Percentiles rank a stretch among this genome's conserved stretches.
Conservation (phyloP, 2,797 vertebrate species). For the Halcyon leucocephala region DNA sequence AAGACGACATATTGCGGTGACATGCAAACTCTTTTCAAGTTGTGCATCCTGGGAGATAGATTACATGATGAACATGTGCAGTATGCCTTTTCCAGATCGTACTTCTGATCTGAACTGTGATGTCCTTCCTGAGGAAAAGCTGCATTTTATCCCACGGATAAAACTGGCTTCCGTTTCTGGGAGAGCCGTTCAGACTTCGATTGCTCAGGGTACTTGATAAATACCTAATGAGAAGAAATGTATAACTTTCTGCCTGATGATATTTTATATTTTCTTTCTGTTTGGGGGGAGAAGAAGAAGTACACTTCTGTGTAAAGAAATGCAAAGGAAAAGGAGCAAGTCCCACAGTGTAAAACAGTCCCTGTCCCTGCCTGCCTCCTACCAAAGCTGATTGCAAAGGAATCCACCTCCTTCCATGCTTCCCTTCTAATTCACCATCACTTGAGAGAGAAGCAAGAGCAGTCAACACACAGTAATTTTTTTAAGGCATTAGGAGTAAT, state of each 20-base stretch:
- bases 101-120: background rate
- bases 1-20: constrained; percentile 5
- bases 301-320: background rate
- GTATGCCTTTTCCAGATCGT: background rate
- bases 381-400: background rate
- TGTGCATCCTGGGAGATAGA: constrained; percentile 49
- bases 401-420: background rate
- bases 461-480: constrained; percentile 32
- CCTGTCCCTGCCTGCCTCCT: background rate
- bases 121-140: constrained; percentile 19
- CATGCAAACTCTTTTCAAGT: constrained; percentile 52
- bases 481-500: constrained; percentile 43
- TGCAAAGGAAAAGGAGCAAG: background rate
- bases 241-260: background rate
- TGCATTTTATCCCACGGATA: background rate
- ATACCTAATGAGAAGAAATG: background rate
- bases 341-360: background rate
- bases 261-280: background rate
- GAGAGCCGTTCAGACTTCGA: background rate
- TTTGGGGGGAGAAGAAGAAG: background rate
- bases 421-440: background rate
- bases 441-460: constrained; percentile 1
- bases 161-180: background rate
- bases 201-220: background rate
- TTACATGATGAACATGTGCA: constrained; percentile 19